Evolutionary conservation across 2,888 invertebrate genomes (phyloP), one percentile per base, ranked within the genome.

Genomic region (Monochamus alternatus): DNA sequence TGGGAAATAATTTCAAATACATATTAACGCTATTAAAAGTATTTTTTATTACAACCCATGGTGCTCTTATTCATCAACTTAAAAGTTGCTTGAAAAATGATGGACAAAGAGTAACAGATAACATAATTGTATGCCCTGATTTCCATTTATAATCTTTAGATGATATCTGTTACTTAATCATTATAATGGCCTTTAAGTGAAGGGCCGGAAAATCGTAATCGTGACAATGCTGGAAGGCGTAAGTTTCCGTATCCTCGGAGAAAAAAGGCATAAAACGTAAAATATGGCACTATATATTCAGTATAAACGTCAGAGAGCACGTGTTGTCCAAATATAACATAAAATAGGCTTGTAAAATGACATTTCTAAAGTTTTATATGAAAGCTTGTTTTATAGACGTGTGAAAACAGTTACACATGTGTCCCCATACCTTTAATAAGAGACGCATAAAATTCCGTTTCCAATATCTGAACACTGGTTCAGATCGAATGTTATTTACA

Each of bases 281-380:
- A 86, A 87, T 88, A 88, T 85, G 81, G 82, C 81, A 80, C 84
- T 84, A 85, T 87, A 87, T 87, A 85, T 88, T 85, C 84, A 82
- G 87, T 84, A 86, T 87, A 87, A 88, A 87, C 84, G 87, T 87
- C 86, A 84, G 78, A 78, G 77, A 87, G 87, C 87, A 88, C 87
- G 87, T 88, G 88, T 87, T 87, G 87, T 87, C 86, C 87, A 87
- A 87, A 87, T 85, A 86, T 86, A 86, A 87, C 87, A 87, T 87
- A 86, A 86, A 87, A 81, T 85, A 86, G 85, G 87, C 86, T 83
- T 85, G 84, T 83, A 86, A 83, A 85, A 85, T 82, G 86, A 85
- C 85, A 84, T 86, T 86, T 85, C 85, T 83, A 85, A 86, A 86
- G 84, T 86, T 86, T 86, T 84, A 85, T 84, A 84, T 80, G 82